Conservation (phyloP, 2,113 vertebrate genomes). For the Zootoca vivipara region DNA sequence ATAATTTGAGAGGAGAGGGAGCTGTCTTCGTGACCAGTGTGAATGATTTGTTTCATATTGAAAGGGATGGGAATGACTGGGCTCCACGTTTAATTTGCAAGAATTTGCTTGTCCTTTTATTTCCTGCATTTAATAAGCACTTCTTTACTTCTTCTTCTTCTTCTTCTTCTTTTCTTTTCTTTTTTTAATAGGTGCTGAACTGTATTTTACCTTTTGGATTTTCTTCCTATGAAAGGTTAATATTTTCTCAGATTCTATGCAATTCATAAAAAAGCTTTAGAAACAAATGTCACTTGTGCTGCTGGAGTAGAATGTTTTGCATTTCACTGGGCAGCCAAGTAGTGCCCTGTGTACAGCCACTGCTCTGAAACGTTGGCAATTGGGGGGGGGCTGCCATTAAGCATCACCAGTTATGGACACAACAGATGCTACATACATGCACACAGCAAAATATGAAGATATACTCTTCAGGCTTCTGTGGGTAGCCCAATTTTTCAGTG, state of each 20-base stretch:
- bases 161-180: slow-evolving; percentile 53
- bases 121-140: slow-evolving; percentile 71
- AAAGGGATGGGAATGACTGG: slow-evolving; percentile 80
- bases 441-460: slow-evolving; percentile 8
- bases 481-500: slow-evolving; percentile 34
- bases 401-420: background rate
- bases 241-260: slow-evolving; percentile 65
- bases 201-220: slow-evolving; percentile 71
- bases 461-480: slow-evolving; percentile 14
- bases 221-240: slow-evolving; percentile 63
- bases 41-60: slow-evolving; percentile 86
- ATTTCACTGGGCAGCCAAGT: slow-evolving; percentile 27
- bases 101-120: slow-evolving; percentile 77
- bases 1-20: slow-evolving; percentile 86
- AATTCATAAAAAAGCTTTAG: slow-evolving; percentile 53
- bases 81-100: slow-evolving; percentile 78
- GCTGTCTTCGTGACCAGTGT: slow-evolving; percentile 84
- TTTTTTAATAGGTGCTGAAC: slow-evolving; percentile 62
- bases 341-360: slow-evolving; percentile 2
- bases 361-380: slow-evolving; percentile 27
- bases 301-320: slow-evolving; percentile 38
- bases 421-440: no score
- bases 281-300: slow-evolving; percentile 38
- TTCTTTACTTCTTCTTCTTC: slow-evolving; percentile 43
- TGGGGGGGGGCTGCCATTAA: slow-evolving; percentile 10